These are phyloP conservation scores for Archips xylosteana DNA, from an alignment of 2,888 invertebrate genomes.

Conservation along the genomic window DNA sequence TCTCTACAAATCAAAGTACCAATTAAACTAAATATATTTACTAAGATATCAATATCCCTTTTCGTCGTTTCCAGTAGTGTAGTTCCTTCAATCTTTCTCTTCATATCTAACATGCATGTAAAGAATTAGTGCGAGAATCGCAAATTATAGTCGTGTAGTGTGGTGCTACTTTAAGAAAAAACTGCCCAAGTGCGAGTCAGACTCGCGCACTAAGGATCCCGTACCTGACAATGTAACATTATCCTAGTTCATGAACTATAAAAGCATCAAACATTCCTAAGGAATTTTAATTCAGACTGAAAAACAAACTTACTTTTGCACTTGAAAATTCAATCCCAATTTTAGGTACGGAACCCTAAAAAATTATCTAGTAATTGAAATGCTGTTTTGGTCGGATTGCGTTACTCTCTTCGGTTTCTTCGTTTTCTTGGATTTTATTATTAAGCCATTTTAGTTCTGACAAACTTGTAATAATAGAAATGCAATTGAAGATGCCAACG, in stretches of 20 bases:
- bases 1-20: constrained; percentile 41
- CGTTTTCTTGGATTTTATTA: too few relatives aligned
- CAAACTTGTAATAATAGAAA: background rate
- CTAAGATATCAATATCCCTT: constrained; percentile 47
- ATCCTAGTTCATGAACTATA: too few relatives aligned
- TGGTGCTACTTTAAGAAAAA: constrained; percentile 70
- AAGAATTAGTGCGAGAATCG: constrained; percentile 50
- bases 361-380: too few relatives aligned
- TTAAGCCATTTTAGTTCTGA: background rate
- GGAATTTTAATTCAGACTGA: too few relatives aligned
- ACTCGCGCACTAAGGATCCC: too few relatives aligned
- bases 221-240: too few relatives aligned
- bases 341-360: too few relatives aligned
- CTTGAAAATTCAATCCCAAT: too few relatives aligned
- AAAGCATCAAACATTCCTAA: too few relatives aligned
- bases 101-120: constrained; percentile 48
- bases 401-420: too few relatives aligned
- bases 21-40: constrained; percentile 44
- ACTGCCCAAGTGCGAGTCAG: background rate
- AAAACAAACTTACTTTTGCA: too few relatives aligned
- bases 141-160: constrained; percentile 71
- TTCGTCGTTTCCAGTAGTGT: constrained; percentile 54
- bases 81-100: constrained; percentile 49
- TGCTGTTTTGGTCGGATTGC: too few relatives aligned
- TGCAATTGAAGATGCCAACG: background rate